Base-by-base conservation (phyloP, 2,113 vertebrate species). In the Nymphicus hollandicus region DNA sequence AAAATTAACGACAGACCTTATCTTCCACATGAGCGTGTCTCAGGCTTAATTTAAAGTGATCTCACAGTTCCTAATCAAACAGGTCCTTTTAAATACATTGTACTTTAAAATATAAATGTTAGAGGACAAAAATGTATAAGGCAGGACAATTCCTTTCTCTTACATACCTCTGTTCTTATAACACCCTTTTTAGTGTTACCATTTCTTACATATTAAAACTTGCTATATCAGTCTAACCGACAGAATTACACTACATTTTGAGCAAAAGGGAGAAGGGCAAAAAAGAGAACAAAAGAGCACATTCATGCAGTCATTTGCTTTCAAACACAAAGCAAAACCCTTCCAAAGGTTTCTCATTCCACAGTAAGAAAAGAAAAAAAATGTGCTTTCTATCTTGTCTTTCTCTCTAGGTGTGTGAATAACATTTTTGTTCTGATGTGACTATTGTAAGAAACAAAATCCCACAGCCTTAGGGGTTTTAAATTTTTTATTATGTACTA, bases 361-460 rank as follows among this genome's bases (percentile, higher is more conserved):
- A 91, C 52, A 52, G 43, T 47, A 58, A 93, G 68, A 86, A 79
- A 91, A 95, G 60, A 78, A 86, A 94, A 95, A 95, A 94, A 94
- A 81, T 46, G 29, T n/a, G 76, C 85, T 66, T 95, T 71, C 35
- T 68, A 96, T 96, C 95, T 93, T 95, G 74, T 91, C 80, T 97
- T 92, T 44, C 50, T 95, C 74, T 96, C 91, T 96, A 96, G 88
- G 79, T 28, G 5, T 23, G 27, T 88, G 87, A 97, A 97, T 95
- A 94, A 84, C 95, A 95, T 96, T 97, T 93, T 96, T 96, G 84
- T 95, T 96, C 95, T 97, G 94, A 98, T 97, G 92, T 97, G 93
- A 95, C 92, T 93, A 77, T 96, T 97, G 96, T 94, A 97, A 97
- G 85, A 96, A 96, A 83, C 95, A 96, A 97, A 97, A 97, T 95